Percentiles rank a stretch among this genome's conserved stretches.
These are phyloP conservation scores for Zaprionus obscuricornis DNA, from an alignment of 2,888 invertebrate species.

Conservation along the genomic window DNA sequence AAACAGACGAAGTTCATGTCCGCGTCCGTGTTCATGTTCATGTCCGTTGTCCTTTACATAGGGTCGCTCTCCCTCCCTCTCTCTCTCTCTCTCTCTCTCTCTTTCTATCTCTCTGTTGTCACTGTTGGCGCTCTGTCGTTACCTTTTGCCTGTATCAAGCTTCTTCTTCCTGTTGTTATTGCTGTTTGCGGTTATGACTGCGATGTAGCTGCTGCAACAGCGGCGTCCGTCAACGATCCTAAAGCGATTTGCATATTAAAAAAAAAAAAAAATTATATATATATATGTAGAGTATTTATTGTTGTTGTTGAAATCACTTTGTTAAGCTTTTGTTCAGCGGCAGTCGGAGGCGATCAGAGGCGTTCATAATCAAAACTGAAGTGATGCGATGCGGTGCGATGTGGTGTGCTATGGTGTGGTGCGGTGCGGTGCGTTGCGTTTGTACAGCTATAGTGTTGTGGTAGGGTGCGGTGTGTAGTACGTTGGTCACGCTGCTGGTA, in stretches of 20 bases:
- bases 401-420: no score
- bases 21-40: slow-evolving; percentile 37
- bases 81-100: neutral
- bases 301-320: slow-evolving; percentile 69
- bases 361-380: slow-evolving; percentile 77
- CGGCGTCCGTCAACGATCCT: slow-evolving; percentile 73
- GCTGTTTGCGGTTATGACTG: slow-evolving; percentile 9
- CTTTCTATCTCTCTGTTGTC: neutral
- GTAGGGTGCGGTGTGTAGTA: neutral
- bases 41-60: slow-evolving; percentile 5
- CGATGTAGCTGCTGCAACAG: slow-evolving; percentile 49
- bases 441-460: neutral
- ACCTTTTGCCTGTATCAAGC: neutral
- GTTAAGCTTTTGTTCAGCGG: slow-evolving; percentile 69
- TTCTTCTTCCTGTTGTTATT: slow-evolving; percentile 13
- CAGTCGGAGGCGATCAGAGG: slow-evolving; percentile 58
- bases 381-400: slow-evolving; percentile 48
- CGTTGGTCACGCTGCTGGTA: slow-evolving; percentile 1
- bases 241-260: slow-evolving; percentile 72
- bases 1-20: slow-evolving; percentile 45
- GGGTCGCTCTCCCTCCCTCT: no score
- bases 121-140: slow-evolving; percentile 54
- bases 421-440: neutral
- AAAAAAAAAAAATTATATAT: neutral
- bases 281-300: slow-evolving; percentile 5